Base-by-base conservation (phyloP, 2,888 invertebrate genomes). In the Brenthis ino region DNA sequence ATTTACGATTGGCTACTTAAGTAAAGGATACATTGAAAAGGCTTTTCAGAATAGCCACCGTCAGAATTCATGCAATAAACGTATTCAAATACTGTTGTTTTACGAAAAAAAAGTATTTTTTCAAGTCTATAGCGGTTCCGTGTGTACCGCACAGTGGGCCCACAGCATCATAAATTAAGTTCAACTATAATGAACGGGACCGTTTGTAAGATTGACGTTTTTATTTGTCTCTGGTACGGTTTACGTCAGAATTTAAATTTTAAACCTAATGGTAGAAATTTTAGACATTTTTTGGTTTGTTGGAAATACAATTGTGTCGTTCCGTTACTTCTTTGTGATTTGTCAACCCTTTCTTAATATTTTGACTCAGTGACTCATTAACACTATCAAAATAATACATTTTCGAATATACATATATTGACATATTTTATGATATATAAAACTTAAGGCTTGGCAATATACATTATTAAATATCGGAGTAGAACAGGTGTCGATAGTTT, bases 191-290 rank as follows among this genome's bases (percentile, higher is more conserved):
- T 82, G 77, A 89, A 91, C 92, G 91, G 92, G 83, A 92, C 73
- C 80, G 77, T 90, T 91, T 89, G 92, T 91, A 81, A 84, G 88
- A 87, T 86, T 84, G 87, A 86, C 74, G 72, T 85, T 85, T 82
- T 76, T 53, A 54, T 71, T 70, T 72, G 68, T 72, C 64, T 68
- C 65, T 68, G 65, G 65, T 58, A 65, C 56, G 51, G 64, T 54
- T 47, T 64, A 16, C 56, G 14, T 37, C 33, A 50, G 43, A 58
- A 51, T 57, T 61, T 37, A 28, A 60, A 33, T 50, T 50, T 60
- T 60, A 48, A 50, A 60, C 60, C 50, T 71, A 63, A 63, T 68
- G 73, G 77, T 84, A 47, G 58, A 70, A 48, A 58, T 51, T 68
- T 54, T 57, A 68, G 68, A 76, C 77, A 78, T 83, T 83, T 80